Percentiles rank a stretch among this genome's conserved stretches.
These are phyloP conservation scores for Odocoileus hemionus DNA, from an alignment of 2,113 vertebrate species.

Conservation along the genomic window DNA sequence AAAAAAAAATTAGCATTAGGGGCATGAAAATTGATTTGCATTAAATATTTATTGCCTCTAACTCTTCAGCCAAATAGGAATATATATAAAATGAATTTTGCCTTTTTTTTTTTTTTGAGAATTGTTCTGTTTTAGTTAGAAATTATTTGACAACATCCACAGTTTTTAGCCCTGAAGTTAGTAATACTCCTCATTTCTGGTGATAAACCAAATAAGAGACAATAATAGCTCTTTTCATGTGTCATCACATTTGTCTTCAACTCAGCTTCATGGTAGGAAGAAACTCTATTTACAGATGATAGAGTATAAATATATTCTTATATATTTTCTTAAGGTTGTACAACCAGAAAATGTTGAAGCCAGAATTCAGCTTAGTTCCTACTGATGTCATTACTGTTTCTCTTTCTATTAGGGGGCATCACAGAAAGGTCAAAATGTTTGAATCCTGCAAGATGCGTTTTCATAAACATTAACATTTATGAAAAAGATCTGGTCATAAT, in stretches of 20 bases:
- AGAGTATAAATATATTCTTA: not conserved
- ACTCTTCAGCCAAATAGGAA: not conserved
- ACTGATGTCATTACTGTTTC: not conserved
- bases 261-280: not conserved
- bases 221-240: not conserved
- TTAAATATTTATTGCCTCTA: not conserved
- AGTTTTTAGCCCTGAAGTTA: not conserved
- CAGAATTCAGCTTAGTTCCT: not conserved
- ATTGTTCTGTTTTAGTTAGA: not conserved
- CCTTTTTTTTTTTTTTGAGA: not conserved
- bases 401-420: not conserved
- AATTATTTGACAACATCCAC: not conserved
- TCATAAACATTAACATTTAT: not conserved
- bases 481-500: not conserved
- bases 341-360: not conserved
- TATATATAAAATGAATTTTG: not conserved
- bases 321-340: not conserved
- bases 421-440: not conserved
- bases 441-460: not conserved
- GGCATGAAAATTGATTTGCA: not conserved
- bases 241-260: not conserved
- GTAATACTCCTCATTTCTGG: not conserved
- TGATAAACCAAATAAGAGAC: not conserved
- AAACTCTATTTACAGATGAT: not conserved
- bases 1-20: not conserved